Conservation (phyloP, 2,888 invertebrate genomes). For the Lomographa bimaculata region DNA sequence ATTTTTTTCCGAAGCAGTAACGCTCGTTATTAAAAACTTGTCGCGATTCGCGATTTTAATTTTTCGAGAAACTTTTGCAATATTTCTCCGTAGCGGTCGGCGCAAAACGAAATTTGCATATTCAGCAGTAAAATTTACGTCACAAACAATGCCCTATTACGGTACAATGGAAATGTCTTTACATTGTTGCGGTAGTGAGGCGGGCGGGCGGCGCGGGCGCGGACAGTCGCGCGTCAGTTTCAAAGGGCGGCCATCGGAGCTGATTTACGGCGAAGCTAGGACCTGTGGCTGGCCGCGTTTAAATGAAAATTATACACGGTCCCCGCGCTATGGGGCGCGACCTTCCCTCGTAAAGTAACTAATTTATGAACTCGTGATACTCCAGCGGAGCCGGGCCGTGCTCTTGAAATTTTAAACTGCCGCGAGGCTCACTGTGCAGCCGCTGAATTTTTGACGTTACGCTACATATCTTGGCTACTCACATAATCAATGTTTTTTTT, state of each 20-base stretch:
- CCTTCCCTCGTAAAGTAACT: slow-evolving; percentile 76
- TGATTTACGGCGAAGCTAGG: slow-evolving; percentile 75
- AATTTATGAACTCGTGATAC: slow-evolving; percentile 76
- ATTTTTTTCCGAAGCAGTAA: slow-evolving; percentile 22
- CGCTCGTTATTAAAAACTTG: slow-evolving; percentile 51
- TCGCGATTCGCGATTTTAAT: slow-evolving; percentile 73
- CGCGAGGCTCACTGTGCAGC: slow-evolving; percentile 49
- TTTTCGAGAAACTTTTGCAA: slow-evolving; percentile 76
- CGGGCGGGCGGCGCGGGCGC: slow-evolving; percentile 35
- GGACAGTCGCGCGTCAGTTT: slow-evolving; percentile 38
- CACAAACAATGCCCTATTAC: slow-evolving; percentile 79
- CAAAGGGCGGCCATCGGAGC: slow-evolving; percentile 62
- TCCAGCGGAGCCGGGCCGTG: slow-evolving; percentile 60
- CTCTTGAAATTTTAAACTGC: slow-evolving; percentile 75
- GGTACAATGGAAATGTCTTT: slow-evolving; percentile 79
- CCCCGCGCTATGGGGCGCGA: slow-evolving; percentile 61
- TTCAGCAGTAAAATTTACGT: slow-evolving; percentile 78
- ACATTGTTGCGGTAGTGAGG: slow-evolving; percentile 64
- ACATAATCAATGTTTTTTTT: slow-evolving; percentile 43
- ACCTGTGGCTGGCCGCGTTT: slow-evolving; percentile 74
- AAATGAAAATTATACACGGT: slow-evolving; percentile 78
- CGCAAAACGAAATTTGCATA: slow-evolving; percentile 76
- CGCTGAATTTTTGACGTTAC: slow-evolving; percentile 62
- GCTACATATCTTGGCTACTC: slow-evolving; percentile 56
- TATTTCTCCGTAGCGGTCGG: slow-evolving; percentile 72